Conservation (phyloP, 35 echinoderm and acorn worm genomes). For the Ophioderma brevispina region DNA sequence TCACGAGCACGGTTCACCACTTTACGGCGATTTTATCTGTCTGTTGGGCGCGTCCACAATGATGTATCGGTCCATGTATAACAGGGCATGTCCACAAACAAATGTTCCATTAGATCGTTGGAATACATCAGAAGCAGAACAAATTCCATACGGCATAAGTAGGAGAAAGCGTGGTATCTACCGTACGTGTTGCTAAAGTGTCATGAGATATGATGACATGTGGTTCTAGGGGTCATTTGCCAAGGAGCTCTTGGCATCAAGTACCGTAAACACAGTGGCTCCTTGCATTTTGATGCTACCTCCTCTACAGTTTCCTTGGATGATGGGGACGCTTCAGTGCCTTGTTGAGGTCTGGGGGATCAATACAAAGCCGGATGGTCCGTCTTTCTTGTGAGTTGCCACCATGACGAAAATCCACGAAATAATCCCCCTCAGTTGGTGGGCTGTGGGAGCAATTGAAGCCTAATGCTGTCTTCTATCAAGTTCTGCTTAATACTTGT, state of each 20-base stretch:
- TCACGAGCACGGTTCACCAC: conserved; percentile 5
- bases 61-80: not conserved
- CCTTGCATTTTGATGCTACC: conserved; percentile 17
- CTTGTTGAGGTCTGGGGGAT: conserved; percentile 46
- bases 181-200: conserved; percentile 25
- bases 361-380: conserved; percentile 54
- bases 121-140: conserved; percentile 12
- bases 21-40: conserved; percentile 13
- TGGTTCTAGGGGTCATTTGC: conserved; percentile 39
- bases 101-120: not conserved
- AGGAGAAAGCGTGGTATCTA: conserved; percentile 26
- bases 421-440: conserved; percentile 50
- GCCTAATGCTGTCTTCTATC: not conserved
- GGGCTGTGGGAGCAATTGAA: conserved; percentile 3
- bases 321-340: conserved; percentile 57
- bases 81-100: conserved; percentile 17
- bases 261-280: conserved; percentile 34
- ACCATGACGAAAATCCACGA: conserved; percentile 62
- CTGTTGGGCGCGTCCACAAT: conserved; percentile 5
- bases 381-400: conserved; percentile 34
- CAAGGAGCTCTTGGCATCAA: conserved; percentile 45
- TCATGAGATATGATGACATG: conserved; percentile 32
- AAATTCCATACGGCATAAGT: conserved; percentile 24
- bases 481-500: conserved; percentile 38
- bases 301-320: conserved; percentile 64